Conservation (phyloP, 2,113 vertebrate species). For the Thalassarche chlororhynchos region DNA sequence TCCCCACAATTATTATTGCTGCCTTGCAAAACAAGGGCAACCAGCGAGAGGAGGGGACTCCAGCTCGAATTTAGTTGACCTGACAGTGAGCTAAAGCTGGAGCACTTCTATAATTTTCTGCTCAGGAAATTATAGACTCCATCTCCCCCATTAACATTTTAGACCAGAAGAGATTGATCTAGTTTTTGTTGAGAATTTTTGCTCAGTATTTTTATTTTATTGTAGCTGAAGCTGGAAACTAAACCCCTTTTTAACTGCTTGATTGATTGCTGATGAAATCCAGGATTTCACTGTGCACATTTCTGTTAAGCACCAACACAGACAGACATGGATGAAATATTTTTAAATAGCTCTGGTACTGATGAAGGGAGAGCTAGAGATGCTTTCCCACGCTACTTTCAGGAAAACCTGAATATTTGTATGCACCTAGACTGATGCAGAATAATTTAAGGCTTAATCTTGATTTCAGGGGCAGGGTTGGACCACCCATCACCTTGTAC, state of each 20-base stretch:
- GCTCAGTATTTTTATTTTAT: background rate
- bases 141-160: background rate
- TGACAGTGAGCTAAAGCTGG: background rate
- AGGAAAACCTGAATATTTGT: background rate
- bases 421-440: background rate
- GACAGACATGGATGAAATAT: background rate
- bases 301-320: background rate
- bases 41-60: background rate
- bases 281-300: background rate
- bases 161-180: background rate
- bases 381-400: background rate
- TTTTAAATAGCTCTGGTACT: background rate
- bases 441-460: background rate
- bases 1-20: background rate
- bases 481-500: too few relatives aligned
- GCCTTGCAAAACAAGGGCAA: background rate
- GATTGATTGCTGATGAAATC: background rate
- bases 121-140: background rate
- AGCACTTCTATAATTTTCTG: background rate
- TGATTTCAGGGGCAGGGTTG: background rate
- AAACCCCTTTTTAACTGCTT: background rate
- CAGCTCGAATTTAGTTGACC: background rate
- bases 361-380: background rate
- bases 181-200: background rate
- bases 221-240: background rate